Evolutionary conservation across 2,888 invertebrate genomes (phyloP).

Genomic region (Machimus atricapillus): DNA sequence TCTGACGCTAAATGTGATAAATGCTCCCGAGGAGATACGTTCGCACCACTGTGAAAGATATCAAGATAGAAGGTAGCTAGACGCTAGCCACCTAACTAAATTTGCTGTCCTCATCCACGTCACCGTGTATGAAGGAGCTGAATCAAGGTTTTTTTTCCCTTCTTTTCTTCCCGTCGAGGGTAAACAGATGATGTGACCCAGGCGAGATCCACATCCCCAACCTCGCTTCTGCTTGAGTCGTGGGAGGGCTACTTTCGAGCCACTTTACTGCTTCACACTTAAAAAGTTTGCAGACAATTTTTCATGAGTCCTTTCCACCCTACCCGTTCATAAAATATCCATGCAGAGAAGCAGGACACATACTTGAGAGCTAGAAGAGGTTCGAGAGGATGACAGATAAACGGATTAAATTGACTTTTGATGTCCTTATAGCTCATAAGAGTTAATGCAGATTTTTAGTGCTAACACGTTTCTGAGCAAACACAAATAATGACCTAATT

Average conservation of each 20-base stretch:
- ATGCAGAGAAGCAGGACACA: not conserved
- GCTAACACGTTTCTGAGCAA: not conserved
- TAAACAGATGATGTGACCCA: conserved; percentile 21
- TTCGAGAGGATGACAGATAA: conserved; percentile 7
- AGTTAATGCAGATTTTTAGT: conserved; percentile 18
- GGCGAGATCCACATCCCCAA: not conserved
- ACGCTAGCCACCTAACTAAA: not conserved
- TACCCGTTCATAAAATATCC: conserved; percentile 7
- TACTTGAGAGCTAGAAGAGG: not conserved
- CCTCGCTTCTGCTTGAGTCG: not conserved
- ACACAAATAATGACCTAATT: not conserved
- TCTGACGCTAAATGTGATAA: conserved; percentile 26
- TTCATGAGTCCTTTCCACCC: not conserved
- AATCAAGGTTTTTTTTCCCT: not conserved
- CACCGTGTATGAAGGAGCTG: not conserved
- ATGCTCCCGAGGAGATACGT: not conserved
- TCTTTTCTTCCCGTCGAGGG: not conserved
- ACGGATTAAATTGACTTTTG: conserved; percentile 29
- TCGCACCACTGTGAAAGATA: not conserved
- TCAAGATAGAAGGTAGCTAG: not conserved
- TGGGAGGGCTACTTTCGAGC: not conserved
- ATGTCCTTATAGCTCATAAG: conserved; percentile 2
- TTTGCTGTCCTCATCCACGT: not conserved
- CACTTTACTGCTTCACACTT: conserved; percentile 15
- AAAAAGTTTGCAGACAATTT: conserved; percentile 23